These are phyloP conservation scores for Podarcis muralis DNA, from an alignment of 2,113 vertebrate species.

Conservation along the genomic window DNA sequence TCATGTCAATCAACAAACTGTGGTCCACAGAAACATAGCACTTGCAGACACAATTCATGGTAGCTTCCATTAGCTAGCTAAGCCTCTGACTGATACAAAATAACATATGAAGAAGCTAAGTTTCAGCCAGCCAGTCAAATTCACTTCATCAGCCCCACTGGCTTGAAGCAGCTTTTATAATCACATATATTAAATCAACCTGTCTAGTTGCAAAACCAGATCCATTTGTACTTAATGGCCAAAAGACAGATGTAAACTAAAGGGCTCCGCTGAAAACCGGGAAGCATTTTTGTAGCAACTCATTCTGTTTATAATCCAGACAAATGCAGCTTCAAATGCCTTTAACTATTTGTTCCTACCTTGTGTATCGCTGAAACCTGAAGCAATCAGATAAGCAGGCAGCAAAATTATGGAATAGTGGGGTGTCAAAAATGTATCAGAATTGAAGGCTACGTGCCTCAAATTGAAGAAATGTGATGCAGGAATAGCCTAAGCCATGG, in stretches of 20 bases:
- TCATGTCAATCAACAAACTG: not conserved
- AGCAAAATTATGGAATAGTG: not conserved
- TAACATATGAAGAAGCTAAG: not conserved
- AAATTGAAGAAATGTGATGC: not conserved
- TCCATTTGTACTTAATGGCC: constrained; percentile 23
- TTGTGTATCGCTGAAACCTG: not conserved
- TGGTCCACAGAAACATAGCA: not conserved
- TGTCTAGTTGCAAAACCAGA: constrained; percentile 7
- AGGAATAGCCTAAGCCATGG: not conserved
- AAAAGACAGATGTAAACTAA: constrained; percentile 26
- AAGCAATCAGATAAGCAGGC: not conserved
- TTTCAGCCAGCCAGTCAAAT: constrained; percentile 23
- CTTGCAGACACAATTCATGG: not conserved
- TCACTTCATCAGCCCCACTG: constrained; percentile 13
- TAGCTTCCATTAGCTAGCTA: constrained; percentile 13
- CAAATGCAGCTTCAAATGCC: not conserved
- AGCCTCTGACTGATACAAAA: not conserved
- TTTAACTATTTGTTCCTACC: not conserved
- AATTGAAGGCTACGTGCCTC: not conserved
- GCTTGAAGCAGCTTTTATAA: constrained; percentile 26
- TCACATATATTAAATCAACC: constrained; percentile 29
- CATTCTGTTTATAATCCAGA: not conserved
- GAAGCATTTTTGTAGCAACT: not conserved
- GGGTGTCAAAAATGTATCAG: not conserved
- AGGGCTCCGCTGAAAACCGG: not conserved